Percentiles rank a stretch among this genome's conserved stretches.
phyloP scores from a whole-genome alignment of 2,888 invertebrate genomes.

The Sisyra nigra region DNA sequence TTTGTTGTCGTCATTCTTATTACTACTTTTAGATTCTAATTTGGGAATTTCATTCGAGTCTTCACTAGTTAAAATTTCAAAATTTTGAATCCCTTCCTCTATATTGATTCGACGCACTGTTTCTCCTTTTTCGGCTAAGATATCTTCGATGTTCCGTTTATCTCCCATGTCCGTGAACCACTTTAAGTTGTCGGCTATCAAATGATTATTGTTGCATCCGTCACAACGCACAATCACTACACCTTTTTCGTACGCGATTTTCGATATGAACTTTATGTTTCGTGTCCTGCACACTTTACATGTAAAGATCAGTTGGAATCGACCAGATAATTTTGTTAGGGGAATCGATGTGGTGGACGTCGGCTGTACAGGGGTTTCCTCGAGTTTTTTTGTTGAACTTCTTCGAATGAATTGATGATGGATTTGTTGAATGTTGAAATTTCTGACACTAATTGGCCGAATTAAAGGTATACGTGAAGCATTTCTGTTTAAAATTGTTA shows the following conservation, averaged over 20 bases:
- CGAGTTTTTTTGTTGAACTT: too few species aligned
- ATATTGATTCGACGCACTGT: slow-evolving; percentile 41
- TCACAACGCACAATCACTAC: slow-evolving; percentile 85
- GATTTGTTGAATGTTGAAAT: too few species aligned
- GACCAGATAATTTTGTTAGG: slow-evolving; percentile 26
- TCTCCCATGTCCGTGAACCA: slow-evolving; percentile 78
- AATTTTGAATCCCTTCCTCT: slow-evolving; percentile 14
- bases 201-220: slow-evolving; percentile 75
- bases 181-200: slow-evolving; percentile 90
- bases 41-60: not conserved
- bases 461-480: too few species aligned
- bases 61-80: too few species aligned
- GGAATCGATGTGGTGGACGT: too few species aligned
- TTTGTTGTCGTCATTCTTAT: slow-evolving; percentile 13
- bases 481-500: too few species aligned
- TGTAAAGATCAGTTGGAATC: slow-evolving; percentile 62
- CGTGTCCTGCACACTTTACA: slow-evolving; percentile 76
- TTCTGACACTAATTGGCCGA: too few species aligned
- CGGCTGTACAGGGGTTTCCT: too few species aligned
- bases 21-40: slow-evolving; percentile 3
- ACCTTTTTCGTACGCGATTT: slow-evolving; percentile 70
- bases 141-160: slow-evolving; percentile 77
- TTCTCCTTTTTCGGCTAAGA: slow-evolving; percentile 78
- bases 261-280: slow-evolving; percentile 68
- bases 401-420: too few species aligned